Base-by-base conservation (phyloP, 2,113 vertebrate genomes). In the Cryptotis parvus region DNA sequence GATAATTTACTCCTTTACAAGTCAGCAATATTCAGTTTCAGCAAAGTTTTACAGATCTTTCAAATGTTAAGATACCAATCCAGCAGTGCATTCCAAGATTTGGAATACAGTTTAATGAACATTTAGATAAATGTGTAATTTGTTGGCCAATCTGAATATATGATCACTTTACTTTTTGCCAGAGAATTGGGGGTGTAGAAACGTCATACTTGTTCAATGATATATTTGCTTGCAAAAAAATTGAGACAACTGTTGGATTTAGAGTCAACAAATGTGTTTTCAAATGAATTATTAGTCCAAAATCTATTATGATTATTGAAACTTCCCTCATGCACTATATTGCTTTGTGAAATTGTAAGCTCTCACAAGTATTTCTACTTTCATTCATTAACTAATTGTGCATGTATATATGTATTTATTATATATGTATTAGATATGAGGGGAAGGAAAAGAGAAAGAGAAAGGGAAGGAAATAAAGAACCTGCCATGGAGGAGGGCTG, bases 181-280 rank as follows among this genome's bases (percentile, higher is more conserved):
- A 45, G 41, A 73, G 31, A 65, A 61, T 5, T 6, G 39, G n/a
- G 20, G 12, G 9, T 18, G 14, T 39, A 9, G 75, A 24, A 43
- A 3, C 52, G 5, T 61, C 20, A 92, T 20, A 81, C 39, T 58
- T 88, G 15, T 5, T 14, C 18, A 29, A 79, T 9, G 74, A 24
- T 82, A 83, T 37, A 68, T 11, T n/a, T n/a, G n/a, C n/a, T n/a
- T n/a, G n/a, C n/a, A n/a, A n/a, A n/a, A n/a, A n/a, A n/a, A n/a
- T n/a, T n/a, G n/a, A n/a, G n/a, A n/a, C n/a, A n/a, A n/a, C 45
- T 49, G 45, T 49, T 49, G 31, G 69, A 84, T 90, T 77, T 80
- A 0, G 6, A 20, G 31, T 49, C 8, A 76, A 69, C 4, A 73
- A 41, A 49, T 39, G 37, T 15, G 3, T 75, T 87, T 70, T 43